A percentile compares a stretch with the other conserved stretches of the same genome.
These are phyloP conservation scores for Amblyteles armatorius DNA, from an alignment of 2,888 invertebrate genomes.

Conservation along the genomic window DNA sequence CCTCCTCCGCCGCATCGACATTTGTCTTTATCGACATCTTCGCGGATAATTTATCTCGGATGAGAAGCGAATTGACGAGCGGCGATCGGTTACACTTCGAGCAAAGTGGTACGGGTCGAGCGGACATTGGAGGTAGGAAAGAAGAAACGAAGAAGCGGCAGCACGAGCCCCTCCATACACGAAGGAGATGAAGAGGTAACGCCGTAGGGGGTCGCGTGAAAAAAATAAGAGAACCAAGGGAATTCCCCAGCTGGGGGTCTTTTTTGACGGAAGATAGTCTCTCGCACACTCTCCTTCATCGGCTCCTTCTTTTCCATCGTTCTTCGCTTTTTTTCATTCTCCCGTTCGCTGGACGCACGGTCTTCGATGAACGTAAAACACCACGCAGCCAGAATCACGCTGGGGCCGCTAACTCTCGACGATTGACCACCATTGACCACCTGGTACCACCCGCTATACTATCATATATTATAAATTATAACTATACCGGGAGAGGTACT, in stretches of 20 bases:
- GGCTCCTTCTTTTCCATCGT: constrained; percentile 38
- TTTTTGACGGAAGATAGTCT: constrained; percentile 74
- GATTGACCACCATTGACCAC: constrained; percentile 75
- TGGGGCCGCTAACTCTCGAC: constrained; percentile 66
- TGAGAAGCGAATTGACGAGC: constrained; percentile 22
- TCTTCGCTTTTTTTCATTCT: constrained; percentile 9
- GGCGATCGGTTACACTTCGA: constrained; percentile 20
- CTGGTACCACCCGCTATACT: constrained; percentile 71
- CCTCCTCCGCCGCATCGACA: not conserved
- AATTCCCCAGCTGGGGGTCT: constrained; percentile 79
- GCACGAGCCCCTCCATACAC: constrained; percentile 37
- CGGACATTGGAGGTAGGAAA: constrained; percentile 10
- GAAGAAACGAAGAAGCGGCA: constrained; percentile 46
- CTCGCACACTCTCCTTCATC: constrained; percentile 25
- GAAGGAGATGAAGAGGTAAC: constrained; percentile 81
- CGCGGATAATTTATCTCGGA: constrained; percentile 17
- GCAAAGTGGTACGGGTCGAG: not conserved
- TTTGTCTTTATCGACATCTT: constrained; percentile 20
- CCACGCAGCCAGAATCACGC: constrained; percentile 63
- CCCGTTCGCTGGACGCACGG: constrained; percentile 13
- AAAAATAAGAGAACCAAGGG: constrained; percentile 75
- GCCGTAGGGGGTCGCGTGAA: constrained; percentile 79
- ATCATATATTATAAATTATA: constrained; percentile 67
- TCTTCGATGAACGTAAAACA: constrained; percentile 56
- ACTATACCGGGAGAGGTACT: constrained; percentile 68